Evolutionary conservation across 2,888 invertebrate species (phyloP).

Genomic region (Pseudococcus viburni): DNA sequence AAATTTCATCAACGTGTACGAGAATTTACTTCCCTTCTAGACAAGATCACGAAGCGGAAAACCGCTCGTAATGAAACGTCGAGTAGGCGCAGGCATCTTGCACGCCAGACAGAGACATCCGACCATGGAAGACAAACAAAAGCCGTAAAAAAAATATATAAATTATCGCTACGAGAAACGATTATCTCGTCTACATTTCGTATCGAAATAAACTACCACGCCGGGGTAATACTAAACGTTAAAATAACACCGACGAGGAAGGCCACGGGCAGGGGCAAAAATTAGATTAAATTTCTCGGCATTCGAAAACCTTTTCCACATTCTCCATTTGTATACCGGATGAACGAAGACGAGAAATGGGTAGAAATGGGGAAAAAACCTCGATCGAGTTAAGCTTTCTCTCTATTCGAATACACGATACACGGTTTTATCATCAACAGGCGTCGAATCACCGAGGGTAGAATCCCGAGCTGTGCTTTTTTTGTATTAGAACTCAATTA

Average conservation of each 20-base stretch:
- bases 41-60: neutral
- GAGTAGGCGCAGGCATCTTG: neutral
- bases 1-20: neutral
- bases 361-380: neutral
- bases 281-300: neutral
- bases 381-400: neutral
- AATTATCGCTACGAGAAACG: neutral
- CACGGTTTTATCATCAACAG: neutral
- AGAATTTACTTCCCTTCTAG: neutral
- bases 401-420: neutral
- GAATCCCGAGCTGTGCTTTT: neutral
- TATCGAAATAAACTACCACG: neutral
- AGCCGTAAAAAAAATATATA: neutral
- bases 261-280: neutral
- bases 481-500: constrained; percentile 37
- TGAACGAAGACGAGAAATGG: neutral
- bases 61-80: neutral
- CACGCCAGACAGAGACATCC: neutral
- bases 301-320: neutral
- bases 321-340: neutral
- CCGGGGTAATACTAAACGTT: neutral
- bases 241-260: no score
- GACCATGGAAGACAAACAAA: no score
- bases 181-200: neutral
- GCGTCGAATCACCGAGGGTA: neutral